Evolutionary conservation across 2,797 vertebrate genomes (phyloP), one percentile per base, ranked within the genome.

Genomic region (Lepidocolaptes lacrymiger): DNA sequence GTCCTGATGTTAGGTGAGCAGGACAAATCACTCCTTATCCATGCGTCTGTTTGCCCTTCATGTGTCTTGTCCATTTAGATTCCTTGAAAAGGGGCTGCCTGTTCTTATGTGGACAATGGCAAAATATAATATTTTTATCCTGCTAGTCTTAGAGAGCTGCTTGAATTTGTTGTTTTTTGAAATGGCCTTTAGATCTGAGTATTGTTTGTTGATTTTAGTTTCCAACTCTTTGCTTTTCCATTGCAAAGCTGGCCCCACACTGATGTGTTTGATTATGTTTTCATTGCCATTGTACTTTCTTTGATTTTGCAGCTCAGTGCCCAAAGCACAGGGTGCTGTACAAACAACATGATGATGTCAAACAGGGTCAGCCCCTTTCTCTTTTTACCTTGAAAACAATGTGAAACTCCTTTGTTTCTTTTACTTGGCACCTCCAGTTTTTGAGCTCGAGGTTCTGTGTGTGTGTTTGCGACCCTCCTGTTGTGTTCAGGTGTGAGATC

Each of bases 241-340:
- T 82, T 90, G 59, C 85, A 90, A 76, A 85, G 56, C 63, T 85
- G 71, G 77, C 66, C 83, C 34, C 87, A 63, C 49, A 26, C 41
- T 90, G 80, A 49, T 94, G 48, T 71, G 41, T 93, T 85, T 89
- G 91, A 79, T 94, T 91, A 58, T 94, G 37, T 89, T 96, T 95
- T 93, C 74, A 36, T 86, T 90, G 52, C 77, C 43, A 26, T 91
- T 94, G 89, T 91, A 63, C 64, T 95, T 74, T 67, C 94, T 96
- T 97, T 96, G 94, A 90, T 96, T 95, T 91, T 92, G 76, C 76
- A 96, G 73, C 66, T 86, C 58, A 22, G 62, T 61, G 76, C 77
- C 41, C 79, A 74, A 83, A 93, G 75, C 78, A 51, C 55, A 66
- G 43, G 54, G 34, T 0, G 7, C 88, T 77, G 67, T 89, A 71